Evolutionary conservation across 2,888 invertebrate genomes (phyloP), one percentile per base, ranked within the genome.

Genomic region (Theodoxus fluviatilis): DNA sequence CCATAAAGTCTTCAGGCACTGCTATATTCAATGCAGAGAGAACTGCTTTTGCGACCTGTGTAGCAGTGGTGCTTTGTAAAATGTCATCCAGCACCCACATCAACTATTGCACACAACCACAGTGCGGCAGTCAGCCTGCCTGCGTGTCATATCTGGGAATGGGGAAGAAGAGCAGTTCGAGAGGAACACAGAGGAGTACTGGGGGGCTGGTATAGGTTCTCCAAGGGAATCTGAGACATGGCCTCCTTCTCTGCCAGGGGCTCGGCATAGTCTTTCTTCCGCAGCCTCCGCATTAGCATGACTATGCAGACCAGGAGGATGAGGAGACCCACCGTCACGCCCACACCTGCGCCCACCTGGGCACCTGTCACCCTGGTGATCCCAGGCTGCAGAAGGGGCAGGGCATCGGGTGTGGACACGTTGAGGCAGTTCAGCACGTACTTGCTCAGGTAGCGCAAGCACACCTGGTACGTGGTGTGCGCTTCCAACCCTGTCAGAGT

Each of bases 401-500:
- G 71, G 37, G 73, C 72, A 38, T 69, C 61, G 55, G 72, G 73
- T 4, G 84, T 83, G 57, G 79, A 78, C 25, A 80, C 74, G 67
- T 78, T 81, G 22, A 74, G 68, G 68, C 84, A 84, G 67, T 83
- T 77, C 15, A 83, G 75, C 43, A 75, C 78, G 65, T 81, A 79
- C n/a, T 75, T 76, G 43, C 80, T 78, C n/a, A 76, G 74, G 73
- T 81, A 83, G 22, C 87, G 85, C 33, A 89, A 82, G 76, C 89
- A 89, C 74, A 88, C 84, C 75, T 87, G 85, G 75, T 89, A 89
- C 2, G 75, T 75, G 6, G 87, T 87, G 38, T 81, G 77, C 9
- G 89, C 86, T 70, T 80, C 78, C 15, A 89, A 79, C 61, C 86
- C 83, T 47, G 80, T 82, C 28, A 89, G 83, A 57, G 87, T 88